phyloP scores from a whole-genome alignment of 2,113 vertebrate genomes.

The Parotia lawesii region DNA sequence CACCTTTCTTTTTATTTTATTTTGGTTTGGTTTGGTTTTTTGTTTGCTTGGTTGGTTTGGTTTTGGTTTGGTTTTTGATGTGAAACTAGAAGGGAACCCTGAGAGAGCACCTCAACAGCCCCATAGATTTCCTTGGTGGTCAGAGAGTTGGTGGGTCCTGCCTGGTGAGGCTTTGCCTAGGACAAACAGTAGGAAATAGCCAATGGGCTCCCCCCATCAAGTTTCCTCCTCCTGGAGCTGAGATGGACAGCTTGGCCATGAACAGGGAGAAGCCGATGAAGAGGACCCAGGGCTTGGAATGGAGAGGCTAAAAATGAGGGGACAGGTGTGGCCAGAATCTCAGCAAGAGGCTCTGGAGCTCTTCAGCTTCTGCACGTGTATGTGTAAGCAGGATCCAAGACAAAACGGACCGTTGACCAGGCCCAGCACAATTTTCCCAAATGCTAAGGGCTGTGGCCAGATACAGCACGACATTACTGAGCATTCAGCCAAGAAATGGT shows the following conservation, averaged over 20 bases:
- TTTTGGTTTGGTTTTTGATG: neutral
- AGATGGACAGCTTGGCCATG: neutral
- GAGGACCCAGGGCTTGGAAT: neutral
- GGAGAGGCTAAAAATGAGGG: neutral
- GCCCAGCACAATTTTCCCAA: neutral
- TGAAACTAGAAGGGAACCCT: neutral
- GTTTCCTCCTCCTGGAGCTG: neutral
- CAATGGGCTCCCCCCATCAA: neutral
- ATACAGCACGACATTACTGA: accelerated
- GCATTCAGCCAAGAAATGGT: neutral
- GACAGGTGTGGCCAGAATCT: neutral
- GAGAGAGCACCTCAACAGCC: neutral
- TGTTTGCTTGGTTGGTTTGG: neutral
- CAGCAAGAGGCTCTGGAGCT: neutral
- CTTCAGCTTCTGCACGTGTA: neutral
- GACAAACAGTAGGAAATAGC: neutral
- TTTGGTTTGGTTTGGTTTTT: neutral
- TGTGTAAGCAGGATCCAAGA: neutral
- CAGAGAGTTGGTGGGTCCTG: neutral
- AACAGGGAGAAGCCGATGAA: neutral
- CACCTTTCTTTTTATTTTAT: neutral
- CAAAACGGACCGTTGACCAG: neutral
- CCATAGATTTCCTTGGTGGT: neutral
- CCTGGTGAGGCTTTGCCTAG: neutral
- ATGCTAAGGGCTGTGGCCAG: neutral